These are phyloP conservation scores for Rhinopomastus cyanomelas DNA, from an alignment of 2,113 vertebrate genomes.

Conservation along the genomic window DNA sequence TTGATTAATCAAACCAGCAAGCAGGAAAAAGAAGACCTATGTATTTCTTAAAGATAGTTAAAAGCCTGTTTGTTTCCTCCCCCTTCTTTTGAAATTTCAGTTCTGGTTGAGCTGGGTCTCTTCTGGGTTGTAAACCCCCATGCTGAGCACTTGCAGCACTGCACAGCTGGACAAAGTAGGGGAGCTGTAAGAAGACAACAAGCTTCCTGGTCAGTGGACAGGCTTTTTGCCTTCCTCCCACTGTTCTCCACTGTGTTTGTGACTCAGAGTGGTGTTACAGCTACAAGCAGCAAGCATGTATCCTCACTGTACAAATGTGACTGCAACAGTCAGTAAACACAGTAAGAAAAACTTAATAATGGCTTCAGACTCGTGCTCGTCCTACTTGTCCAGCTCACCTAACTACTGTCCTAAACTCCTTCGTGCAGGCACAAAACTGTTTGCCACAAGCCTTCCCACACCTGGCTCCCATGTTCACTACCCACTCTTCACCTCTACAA, in stretches of 20 bases:
- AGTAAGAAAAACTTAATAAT: not conserved
- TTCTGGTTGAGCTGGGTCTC: not conserved
- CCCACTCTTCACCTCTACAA: not conserved
- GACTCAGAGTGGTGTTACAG: not conserved
- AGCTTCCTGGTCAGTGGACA: constrained; percentile 25
- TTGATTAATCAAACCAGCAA: not conserved
- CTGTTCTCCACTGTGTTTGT: not conserved
- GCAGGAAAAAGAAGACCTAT: not conserved
- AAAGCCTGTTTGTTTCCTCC: not conserved
- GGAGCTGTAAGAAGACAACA: not conserved
- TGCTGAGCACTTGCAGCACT: constrained; percentile 3
- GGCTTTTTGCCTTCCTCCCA: not conserved
- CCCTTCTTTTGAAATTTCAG: not conserved
- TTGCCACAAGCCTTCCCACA: not conserved
- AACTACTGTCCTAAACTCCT: not conserved
- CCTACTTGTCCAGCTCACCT: not conserved
- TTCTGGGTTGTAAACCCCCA: not conserved
- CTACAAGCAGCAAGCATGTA: not conserved
- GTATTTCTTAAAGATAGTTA: not conserved
- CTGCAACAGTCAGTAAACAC: not conserved
- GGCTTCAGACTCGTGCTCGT: not conserved
- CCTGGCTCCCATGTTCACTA: not conserved
- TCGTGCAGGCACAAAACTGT: not conserved
- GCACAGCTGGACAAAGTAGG: constrained; percentile 2
- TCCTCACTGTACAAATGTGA: not conserved